Evolutionary conservation across 2,113 vertebrate genomes (phyloP), one percentile per base, ranked within the genome.

Genomic region (Leiothrix lutea): DNA sequence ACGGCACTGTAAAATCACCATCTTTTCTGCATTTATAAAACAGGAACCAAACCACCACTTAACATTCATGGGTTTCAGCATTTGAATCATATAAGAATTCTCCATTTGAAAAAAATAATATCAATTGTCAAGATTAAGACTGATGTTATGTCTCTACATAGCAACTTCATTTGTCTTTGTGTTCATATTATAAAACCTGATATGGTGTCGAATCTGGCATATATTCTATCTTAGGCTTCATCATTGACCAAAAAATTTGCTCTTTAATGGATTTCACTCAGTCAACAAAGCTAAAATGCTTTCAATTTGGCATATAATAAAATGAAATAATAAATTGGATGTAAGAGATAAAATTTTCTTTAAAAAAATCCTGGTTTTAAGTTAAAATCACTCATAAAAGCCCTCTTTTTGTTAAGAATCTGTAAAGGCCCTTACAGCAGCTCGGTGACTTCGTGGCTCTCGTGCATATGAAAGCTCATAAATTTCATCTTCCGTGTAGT

Each of bases 401-500:
- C 17, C 26, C 14, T 38, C 8, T 26, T 79, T 75, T 53, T 66
- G 13, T 62, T 50, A 87, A 80, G 45, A 64, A 65, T 79, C 28
- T 61, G 47, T 57, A 90, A 86, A 70, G 47, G 28, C 51, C 96
- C 99, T 98, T 98, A 99, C 99, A 3, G 98, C 98, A 74, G 98
- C 98, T 97, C 97, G 98, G 91, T 98, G 98, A 97, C 98, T 99
- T 95, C 98, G 98, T 73, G 99, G 99, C 70, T 99, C 99, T 70
- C 99, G 98, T 77, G 99, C 98, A 35, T 99, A 99, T 2, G 99
- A 99, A 84, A 99, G 98, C 91, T 99, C 99, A 51, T 99, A 99
- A 96, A 99, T 99, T 97, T 99, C 99, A 90, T 99, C 99, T 96
- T 99, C 99, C 0, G 99, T 99, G 97, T 99, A 99, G 97, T 99